Percentiles rank a stretch among this genome's conserved stretches.
Evolutionary conservation across 2,797 vertebrate species (phyloP).

Genomic region (Tapera naevia): DNA sequence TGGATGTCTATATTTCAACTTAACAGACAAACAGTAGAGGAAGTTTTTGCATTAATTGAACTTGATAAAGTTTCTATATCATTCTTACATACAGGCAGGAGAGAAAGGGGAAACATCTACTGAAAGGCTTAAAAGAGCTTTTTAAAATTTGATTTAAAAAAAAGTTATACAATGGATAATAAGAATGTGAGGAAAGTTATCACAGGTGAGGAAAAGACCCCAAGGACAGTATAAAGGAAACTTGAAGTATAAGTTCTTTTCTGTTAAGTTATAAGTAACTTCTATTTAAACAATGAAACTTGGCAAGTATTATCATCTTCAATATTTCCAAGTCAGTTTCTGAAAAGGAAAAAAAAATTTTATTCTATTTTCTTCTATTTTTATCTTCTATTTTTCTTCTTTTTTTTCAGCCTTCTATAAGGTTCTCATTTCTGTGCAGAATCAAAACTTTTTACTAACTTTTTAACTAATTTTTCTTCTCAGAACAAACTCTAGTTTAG

Average conservation of each 20-base stretch:
- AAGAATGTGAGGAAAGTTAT: background rate
- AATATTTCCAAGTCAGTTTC: background rate
- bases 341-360: background rate
- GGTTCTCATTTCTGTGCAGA: background rate
- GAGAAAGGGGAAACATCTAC: background rate
- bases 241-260: background rate
- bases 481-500: background rate
- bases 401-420: background rate
- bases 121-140: background rate
- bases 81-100: background rate
- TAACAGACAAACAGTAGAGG: background rate
- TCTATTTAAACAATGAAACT: background rate
- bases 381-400: background rate
- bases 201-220: background rate
- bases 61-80: background rate
- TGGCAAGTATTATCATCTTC: background rate
- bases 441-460: background rate
- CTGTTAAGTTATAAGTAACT: background rate
- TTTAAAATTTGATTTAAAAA: background rate
- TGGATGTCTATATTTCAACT: too few species aligned
- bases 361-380: background rate
- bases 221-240: background rate
- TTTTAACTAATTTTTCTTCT: background rate
- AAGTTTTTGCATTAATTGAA: background rate
- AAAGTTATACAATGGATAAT: background rate